Evolutionary conservation across 2,888 invertebrate species (phyloP), one percentile per base, ranked within the genome.

Genomic region (Drosophila robusta): DNA sequence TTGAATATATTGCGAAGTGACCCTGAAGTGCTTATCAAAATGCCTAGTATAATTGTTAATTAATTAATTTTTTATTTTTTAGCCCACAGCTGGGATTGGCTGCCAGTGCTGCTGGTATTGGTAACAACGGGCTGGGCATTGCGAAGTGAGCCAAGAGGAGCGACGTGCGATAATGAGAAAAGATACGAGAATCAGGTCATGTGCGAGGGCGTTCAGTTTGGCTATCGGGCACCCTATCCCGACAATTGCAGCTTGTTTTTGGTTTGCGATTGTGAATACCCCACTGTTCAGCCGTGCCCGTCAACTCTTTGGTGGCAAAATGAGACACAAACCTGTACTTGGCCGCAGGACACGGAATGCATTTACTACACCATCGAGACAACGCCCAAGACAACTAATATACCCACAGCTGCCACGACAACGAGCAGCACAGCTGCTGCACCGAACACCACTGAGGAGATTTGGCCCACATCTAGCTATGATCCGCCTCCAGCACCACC

Each of bases 181-280:
- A 65, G 82, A 2, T 57, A 52, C 1, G 74, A 73, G 58, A 87
- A 87, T 55, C 74, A 80, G 16, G 42, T 47, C n/a, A 84, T 82
- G 51, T 87, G 87, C 38, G 45, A 1, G 0, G 77, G 64, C 14
- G 70, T 77, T 36, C 24, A 63, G 0, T 74, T 75, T 16, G 90
- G 90, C 4, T 62, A 51, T 12, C 45, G 71, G 29, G 82, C 86
- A 9, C 78, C 90, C 1, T 84, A 90, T 78, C 90, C 90, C 5
- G 84, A 84, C 18, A 76, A 90, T 47, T 90, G 90, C 38, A 70
- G 50, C 4, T 45, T 71, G 14, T 90, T 71, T 52, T 58, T 90
- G 16, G 86, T 90, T 4, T 90, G 90, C 61, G 83, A 88, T 34
- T 85, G 90, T 46, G 38, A 75, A 0, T 82, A 82, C 51, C 89